Percentiles rank a stretch among this genome's conserved stretches.
Evolutionary conservation across 2,113 vertebrate species (phyloP).

Genomic region (Salvelinus alpinus): DNA sequence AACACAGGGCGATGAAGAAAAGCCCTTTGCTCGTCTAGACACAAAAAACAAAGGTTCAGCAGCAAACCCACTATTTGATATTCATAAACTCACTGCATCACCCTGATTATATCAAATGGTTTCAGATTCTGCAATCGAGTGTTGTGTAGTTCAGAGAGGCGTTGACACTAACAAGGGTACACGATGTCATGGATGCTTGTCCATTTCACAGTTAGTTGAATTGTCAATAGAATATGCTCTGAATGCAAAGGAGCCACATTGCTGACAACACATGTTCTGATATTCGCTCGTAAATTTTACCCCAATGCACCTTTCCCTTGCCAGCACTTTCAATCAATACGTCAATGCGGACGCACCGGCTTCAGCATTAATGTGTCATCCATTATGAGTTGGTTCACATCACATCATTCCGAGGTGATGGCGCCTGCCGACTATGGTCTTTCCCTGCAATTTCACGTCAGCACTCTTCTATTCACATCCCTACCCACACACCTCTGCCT

Average conservation of each 20-base stretch:
- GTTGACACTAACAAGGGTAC: background rate
- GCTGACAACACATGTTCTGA: constrained; percentile 60
- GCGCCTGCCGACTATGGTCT: constrained; percentile 31
- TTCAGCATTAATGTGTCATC: constrained; percentile 59
- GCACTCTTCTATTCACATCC: constrained; percentile 39
- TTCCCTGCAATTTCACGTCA: constrained; percentile 51
- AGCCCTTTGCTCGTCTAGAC: no score
- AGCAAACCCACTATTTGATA: no score
- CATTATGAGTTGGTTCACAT: constrained; percentile 36
- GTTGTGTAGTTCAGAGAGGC: no score
- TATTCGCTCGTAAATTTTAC: constrained; percentile 55
- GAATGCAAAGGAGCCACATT: constrained; percentile 60
- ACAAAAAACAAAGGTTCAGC: no score
- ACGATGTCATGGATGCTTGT: background rate
- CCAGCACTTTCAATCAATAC: constrained; percentile 61
- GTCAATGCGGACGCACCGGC: constrained; percentile 39
- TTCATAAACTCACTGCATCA: no score
- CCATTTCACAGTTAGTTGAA: background rate
- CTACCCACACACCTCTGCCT: constrained; percentile 4
- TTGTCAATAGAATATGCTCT: constrained; percentile 46
- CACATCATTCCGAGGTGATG: constrained; percentile 37
- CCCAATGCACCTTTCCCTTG: constrained; percentile 32
- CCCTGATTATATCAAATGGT: no score
- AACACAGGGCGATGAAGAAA: no score
- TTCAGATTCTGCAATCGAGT: no score